Conservation (phyloP, 2,797 vertebrate genomes). For the Bradypus variegatus region DNA sequence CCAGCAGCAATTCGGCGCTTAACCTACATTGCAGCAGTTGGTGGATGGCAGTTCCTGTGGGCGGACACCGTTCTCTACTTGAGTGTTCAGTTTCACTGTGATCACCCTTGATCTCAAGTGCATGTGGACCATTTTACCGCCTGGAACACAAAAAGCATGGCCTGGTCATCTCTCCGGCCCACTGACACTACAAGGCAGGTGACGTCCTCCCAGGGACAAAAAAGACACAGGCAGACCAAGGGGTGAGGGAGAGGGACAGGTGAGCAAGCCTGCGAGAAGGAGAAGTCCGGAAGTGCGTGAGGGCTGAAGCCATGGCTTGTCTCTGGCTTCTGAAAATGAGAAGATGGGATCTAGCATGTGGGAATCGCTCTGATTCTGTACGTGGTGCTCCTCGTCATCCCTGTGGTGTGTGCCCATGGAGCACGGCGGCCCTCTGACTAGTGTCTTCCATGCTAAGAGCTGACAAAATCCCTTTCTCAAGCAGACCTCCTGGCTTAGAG, state of each 20-base stretch:
- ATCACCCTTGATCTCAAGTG: conserved; percentile 62
- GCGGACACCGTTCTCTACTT: conserved; percentile 75
- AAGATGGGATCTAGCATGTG: background rate
- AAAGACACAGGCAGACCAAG: background rate
- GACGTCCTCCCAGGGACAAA: background rate
- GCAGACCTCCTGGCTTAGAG: background rate
- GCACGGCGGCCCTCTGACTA: background rate
- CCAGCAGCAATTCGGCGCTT: background rate
- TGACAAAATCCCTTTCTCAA: background rate
- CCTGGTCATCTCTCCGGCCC: conserved; percentile 32
- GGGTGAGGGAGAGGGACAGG: background rate
- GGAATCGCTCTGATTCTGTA: background rate
- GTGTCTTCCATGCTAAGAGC: background rate
- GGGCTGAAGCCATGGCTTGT: background rate
- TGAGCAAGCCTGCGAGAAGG: background rate
- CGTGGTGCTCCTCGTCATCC: background rate
- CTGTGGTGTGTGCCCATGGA: background rate
- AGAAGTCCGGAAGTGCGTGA: background rate
- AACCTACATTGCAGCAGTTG: conserved; percentile 62
- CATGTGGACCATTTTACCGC: conserved; percentile 61
- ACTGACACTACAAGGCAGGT: conserved; percentile 50
- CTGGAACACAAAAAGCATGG: conserved; percentile 56
- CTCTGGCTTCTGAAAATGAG: background rate
- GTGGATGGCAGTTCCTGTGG: conserved; percentile 70
- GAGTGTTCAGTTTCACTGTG: conserved; percentile 77